phyloP scores from a whole-genome alignment of 2,113 vertebrate species.

The Ornithorhynchus anatinus region DNA sequence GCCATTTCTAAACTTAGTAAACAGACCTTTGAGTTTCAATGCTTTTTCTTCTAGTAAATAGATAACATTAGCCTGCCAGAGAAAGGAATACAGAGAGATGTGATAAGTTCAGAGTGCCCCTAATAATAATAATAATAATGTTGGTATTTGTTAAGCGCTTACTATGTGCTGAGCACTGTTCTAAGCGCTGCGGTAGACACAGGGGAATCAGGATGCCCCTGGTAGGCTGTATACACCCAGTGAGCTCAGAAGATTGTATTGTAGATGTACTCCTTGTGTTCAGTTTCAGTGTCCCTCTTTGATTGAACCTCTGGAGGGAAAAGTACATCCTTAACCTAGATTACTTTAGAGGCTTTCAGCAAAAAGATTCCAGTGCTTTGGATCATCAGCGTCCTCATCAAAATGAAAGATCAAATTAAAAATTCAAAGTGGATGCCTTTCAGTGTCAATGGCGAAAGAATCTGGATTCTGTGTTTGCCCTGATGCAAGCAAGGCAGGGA shows the following conservation, averaged over 20 bases:
- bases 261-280: background rate
- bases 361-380: background rate
- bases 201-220: rapidly evolving
- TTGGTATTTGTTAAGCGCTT: too few relatives aligned
- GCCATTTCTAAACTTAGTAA: background rate
- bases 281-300: rapidly evolving
- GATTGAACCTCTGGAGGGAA: slow-evolving; percentile 8
- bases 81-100: slow-evolving; percentile 2
- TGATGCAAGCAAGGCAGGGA: too few relatives aligned
- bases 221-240: background rate
- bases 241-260: background rate
- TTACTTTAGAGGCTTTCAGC: background rate
- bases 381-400: rapidly evolving
- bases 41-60: background rate
- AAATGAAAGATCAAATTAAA: background rate
- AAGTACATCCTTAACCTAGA: background rate
- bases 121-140: too few relatives aligned
- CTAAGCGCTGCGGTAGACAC: too few relatives aligned
- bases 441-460: too few relatives aligned
- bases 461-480: too few relatives aligned
- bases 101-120: background rate
- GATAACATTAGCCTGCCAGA: background rate
- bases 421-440: too few relatives aligned
- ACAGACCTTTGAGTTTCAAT: background rate
- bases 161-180: too few relatives aligned